Evolutionary conservation across 2,888 invertebrate species (phyloP).

Genomic region (Panorpa germanica): DNA sequence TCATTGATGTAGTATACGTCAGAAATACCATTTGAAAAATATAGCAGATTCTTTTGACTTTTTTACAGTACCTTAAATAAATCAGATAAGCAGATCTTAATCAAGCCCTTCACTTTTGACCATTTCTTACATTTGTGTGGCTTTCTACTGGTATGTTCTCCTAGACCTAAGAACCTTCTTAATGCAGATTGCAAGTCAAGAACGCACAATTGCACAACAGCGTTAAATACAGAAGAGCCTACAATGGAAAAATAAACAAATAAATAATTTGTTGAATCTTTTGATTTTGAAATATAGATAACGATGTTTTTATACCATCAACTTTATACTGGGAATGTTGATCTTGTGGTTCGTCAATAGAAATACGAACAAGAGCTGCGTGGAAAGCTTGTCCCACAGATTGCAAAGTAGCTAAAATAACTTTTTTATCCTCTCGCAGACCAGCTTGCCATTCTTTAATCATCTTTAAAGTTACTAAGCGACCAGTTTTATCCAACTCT

Average conservation of each 20-base stretch:
- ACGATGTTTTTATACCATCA: no score
- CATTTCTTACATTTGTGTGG: conserved; percentile 70
- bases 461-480: conserved; percentile 51
- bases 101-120: no score
- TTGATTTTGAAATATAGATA: no score
- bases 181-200: conserved; percentile 62
- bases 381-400: conserved; percentile 56
- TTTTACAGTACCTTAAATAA: no score
- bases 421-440: conserved; percentile 41
- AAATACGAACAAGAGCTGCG: conserved; percentile 50
- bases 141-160: conserved; percentile 36
- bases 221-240: conserved; percentile 71
- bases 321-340: conserved; percentile 39
- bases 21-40: no score
- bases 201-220: conserved; percentile 73
- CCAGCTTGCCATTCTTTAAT: conserved; percentile 54
- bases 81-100: no score
- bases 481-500: conserved; percentile 15
- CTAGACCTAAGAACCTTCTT: conserved; percentile 42
- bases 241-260: no score
- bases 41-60: no score
- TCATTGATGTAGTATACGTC: no score
- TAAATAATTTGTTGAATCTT: no score
- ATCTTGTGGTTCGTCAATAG: conserved; percentile 32
- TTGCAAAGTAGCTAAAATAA: conserved; percentile 37